A percentile compares a stretch with the other conserved stretches of the same genome.
phyloP scores from a whole-genome alignment of 2,888 invertebrate genomes.

The Iphiclides podalirius region DNA sequence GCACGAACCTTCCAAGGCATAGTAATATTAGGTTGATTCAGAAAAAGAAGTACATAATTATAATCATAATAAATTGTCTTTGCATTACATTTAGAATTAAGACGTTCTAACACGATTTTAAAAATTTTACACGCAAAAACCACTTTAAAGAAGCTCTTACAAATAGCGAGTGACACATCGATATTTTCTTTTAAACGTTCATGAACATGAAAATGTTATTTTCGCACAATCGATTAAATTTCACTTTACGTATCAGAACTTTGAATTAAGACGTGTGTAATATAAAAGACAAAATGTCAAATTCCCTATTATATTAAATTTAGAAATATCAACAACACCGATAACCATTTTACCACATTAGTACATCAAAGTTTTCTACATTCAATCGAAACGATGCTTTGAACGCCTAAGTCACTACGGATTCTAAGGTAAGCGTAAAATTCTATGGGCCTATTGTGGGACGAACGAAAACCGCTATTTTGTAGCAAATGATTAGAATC shows the following conservation, averaged over 20 bases:
- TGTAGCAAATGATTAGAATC: constrained; percentile 68
- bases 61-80: no score
- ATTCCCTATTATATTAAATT: background rate
- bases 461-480: constrained; percentile 50
- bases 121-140: background rate
- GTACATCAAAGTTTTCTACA: background rate
- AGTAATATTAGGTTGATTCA: no score
- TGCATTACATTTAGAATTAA: no score
- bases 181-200: background rate
- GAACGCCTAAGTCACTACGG: constrained; percentile 16
- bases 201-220: no score
- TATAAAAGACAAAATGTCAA: background rate
- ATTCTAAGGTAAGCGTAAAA: constrained; percentile 21
- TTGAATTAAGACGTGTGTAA: no score
- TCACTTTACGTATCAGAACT: background rate
- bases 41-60: no score
- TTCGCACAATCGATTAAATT: no score
- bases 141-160: background rate
- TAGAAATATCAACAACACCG: background rate
- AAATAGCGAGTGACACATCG: background rate
- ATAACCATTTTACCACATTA: background rate
- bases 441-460: constrained; percentile 32
- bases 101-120: background rate
- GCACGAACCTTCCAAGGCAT: no score
- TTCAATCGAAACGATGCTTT: background rate